Base-by-base conservation (phyloP, 2,888 invertebrate genomes). In the Pammene aurita region DNA sequence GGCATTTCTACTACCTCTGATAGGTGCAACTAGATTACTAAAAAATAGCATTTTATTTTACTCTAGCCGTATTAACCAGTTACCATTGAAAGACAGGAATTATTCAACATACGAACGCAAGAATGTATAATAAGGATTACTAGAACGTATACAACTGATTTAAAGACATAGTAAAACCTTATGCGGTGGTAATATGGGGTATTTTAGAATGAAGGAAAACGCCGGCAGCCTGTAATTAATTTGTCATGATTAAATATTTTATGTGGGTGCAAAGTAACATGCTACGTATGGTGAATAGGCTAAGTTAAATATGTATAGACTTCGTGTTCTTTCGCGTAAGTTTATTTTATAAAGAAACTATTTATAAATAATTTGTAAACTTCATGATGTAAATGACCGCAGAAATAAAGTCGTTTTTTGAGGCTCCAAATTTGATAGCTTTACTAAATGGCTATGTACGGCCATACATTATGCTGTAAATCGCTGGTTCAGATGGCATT, bases 121-220 rank as follows among this genome's bases (percentile, higher is more conserved):
- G 68, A 71, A 58, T 69, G 46, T 63, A 62, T 69, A 62, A 69
- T 66, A 56, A 16, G 65, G 65, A 61, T 61, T 62, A 44, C n/a
- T 50, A n/a, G 50, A 48, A 38, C 35, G 16, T 14, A 48, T 46
- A 58, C 46, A 60, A 69, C 58, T 52, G 63, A 18, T 34, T 46
- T 35, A 46, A 50, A 38, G 1, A 14, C 46, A 41, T 26, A 9
- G 7, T 26, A 41, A 7, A 5, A 46, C 54, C 52, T 64, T 58
- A 54, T 50, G 1, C 41, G 7, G 11, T 1, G 18, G 44, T 14
- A 64, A 50, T 35, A 46, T n/a, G n/a, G 26, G 11, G 7, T 18
- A 26, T 26, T 46, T 46, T 58, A 13, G 34, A 44, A 64, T 6
- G 9, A 18, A 7, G 26, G 9, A 0, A 16, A 52, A 16, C 13